Conservation (phyloP, 2,888 invertebrate genomes). For the Drosophila sordidapex region DNA sequence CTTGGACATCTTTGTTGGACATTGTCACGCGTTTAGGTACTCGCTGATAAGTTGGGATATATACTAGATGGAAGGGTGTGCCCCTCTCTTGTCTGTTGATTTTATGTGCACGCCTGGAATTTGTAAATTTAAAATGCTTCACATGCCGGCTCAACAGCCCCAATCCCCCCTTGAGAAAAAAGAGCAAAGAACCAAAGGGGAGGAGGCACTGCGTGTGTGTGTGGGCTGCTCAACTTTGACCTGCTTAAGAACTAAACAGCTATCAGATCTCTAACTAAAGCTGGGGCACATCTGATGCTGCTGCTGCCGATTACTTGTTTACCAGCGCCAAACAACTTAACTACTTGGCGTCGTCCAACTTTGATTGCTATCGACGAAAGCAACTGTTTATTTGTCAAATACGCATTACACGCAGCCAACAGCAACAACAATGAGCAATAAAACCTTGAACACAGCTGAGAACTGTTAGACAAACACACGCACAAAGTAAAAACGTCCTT, state of each 20-base stretch:
- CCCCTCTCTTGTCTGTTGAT: constrained; percentile 68
- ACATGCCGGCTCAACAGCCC: constrained; percentile 41
- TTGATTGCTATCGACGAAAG: constrained; percentile 76
- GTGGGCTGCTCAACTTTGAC: constrained; percentile 46
- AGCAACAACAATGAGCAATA: constrained; percentile 57
- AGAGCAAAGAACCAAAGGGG: neutral
- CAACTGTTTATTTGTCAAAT: constrained; percentile 81
- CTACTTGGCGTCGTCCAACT: constrained; percentile 64
- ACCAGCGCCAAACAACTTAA: constrained; percentile 78
- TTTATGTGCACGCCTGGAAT: constrained; percentile 76
- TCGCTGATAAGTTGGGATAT: constrained; percentile 29
- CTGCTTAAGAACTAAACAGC: constrained; percentile 58
- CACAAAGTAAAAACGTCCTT: constrained; percentile 43
- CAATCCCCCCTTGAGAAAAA: neutral
- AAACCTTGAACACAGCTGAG: constrained; percentile 47
- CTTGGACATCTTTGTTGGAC: constrained; percentile 48
- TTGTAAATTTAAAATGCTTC: constrained; percentile 80
- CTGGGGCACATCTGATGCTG: neutral
- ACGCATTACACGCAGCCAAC: constrained; percentile 74
- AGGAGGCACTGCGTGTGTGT: neutral
- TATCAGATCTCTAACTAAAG: constrained; percentile 36
- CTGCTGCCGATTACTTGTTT: constrained; percentile 73
- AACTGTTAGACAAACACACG: constrained; percentile 37
- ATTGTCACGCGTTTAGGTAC: constrained; percentile 64
- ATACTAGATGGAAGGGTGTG: neutral